These are phyloP conservation scores for Callinectes sapidus DNA, from an alignment of 2,888 invertebrate genomes.

Conservation along the genomic window DNA sequence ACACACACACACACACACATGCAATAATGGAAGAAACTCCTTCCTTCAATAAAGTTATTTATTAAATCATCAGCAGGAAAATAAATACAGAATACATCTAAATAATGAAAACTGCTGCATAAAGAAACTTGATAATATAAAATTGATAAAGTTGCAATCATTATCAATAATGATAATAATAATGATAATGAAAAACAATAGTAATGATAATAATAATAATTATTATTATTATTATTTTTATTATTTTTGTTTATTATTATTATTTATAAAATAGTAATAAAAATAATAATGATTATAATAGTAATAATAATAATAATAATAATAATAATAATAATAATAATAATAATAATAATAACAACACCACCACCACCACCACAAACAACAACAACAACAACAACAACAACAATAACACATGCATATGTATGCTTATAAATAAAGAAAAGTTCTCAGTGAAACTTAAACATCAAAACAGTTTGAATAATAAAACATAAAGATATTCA, in stretches of 20 bases:
- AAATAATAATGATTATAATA: too few relatives aligned
- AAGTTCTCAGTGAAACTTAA: neutral
- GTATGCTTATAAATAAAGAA: neutral
- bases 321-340: too few relatives aligned
- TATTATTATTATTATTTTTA: too few relatives aligned
- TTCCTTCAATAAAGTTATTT: neutral
- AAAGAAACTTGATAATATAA: too few relatives aligned
- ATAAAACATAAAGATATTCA: neutral
- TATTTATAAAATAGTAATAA: too few relatives aligned
- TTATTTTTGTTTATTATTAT: too few relatives aligned
- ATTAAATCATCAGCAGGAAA: neutral
- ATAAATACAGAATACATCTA: neutral
- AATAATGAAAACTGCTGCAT: neutral
- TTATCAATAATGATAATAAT: too few relatives aligned
- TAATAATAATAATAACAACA: neutral
- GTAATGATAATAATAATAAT: too few relatives aligned
- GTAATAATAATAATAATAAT: too few relatives aligned
- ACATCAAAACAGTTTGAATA: neutral
- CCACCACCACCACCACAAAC: too few relatives aligned
- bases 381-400: neutral
- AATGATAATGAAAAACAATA: too few relatives aligned
- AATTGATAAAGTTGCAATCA: too few relatives aligned
- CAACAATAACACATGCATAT: neutral
- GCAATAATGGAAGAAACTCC: neutral
- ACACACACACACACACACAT: neutral